These are phyloP conservation scores for Tineola bisselliella DNA, from an alignment of 2,888 invertebrate species.

Conservation along the genomic window DNA sequence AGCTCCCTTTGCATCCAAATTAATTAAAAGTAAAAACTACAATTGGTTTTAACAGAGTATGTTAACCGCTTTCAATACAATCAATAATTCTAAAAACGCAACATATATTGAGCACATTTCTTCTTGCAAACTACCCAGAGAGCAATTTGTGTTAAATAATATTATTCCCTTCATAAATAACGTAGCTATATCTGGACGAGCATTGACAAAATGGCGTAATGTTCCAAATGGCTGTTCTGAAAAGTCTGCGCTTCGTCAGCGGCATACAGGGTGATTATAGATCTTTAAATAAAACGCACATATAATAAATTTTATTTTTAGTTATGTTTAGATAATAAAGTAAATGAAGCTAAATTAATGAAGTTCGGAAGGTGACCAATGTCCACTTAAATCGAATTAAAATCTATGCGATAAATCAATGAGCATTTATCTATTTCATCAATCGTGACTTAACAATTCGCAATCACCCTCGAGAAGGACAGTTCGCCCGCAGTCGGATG, in stretches of 20 bases:
- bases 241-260: slow-evolving; percentile 9
- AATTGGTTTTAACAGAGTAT: no score
- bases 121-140: neutral
- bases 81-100: no score
- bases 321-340: no score
- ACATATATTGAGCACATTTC: no score
- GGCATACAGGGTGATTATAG: neutral
- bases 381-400: neutral
- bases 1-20: no score
- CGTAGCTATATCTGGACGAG: neutral
- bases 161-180: neutral
- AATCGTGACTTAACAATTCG: neutral
- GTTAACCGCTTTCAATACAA: no score
- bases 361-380: no score
- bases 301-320: no score
- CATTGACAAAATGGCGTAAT: neutral
- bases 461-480: neutral
- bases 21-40: no score
- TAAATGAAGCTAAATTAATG: no score
- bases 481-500: slow-evolving; percentile 31
- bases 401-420: neutral
- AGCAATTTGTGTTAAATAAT: neutral
- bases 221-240: neutral
- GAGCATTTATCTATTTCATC: neutral
- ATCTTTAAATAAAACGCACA: neutral